Base-by-base conservation (phyloP, 2,888 invertebrate species). In the Drosophila borealis region DNA sequence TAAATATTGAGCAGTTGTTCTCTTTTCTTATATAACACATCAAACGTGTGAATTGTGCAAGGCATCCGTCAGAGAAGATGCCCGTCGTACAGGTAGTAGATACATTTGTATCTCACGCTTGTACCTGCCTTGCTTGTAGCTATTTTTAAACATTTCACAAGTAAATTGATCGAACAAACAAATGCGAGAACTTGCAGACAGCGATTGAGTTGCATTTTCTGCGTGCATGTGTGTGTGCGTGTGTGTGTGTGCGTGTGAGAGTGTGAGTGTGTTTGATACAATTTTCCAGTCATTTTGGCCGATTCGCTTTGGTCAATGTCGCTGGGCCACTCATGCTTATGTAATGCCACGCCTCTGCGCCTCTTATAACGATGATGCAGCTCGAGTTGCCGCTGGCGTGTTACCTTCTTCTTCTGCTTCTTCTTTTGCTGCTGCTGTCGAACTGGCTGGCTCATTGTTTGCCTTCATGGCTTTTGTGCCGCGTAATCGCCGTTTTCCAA, bases 401-500 rank as follows among this genome's bases (percentile, higher is more conserved):
- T 59, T 72, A 54, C 45, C 72, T 61, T 60, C 29, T 8, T 8
- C 8, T 29, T 29, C 29, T 29, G 8, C 8, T 29, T 2, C 29
- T 29, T 29, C 25, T 25, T 8, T 8, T 25, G 6, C 25, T 25
- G 25, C 25, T 29, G 29, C 29, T 29, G 17, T 17, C 17, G 17
- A 17, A 17, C 51, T 57, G 56, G 10, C 51, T 42, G 41, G 50
- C 57, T 81, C 78, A 86, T 88, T 83, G 83, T 83, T 88, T 83
- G 83, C 44, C 60, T 29, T 29, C 73, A 73, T 86, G 78, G 66
- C 88, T 83, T 83, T 83, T 88, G 78, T 88, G 83, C 89, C 87
- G 88, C 83, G 83, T 88, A 83, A 83, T 83, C 83, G 88, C 78
- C 80, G 80, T 83, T 84, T 88, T 84, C 89, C 83, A 84, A 88